Evolutionary conservation across 2,113 vertebrate species (phyloP), one percentile per base, ranked within the genome.

Genomic region (Corythoichthys intestinalis): DNA sequence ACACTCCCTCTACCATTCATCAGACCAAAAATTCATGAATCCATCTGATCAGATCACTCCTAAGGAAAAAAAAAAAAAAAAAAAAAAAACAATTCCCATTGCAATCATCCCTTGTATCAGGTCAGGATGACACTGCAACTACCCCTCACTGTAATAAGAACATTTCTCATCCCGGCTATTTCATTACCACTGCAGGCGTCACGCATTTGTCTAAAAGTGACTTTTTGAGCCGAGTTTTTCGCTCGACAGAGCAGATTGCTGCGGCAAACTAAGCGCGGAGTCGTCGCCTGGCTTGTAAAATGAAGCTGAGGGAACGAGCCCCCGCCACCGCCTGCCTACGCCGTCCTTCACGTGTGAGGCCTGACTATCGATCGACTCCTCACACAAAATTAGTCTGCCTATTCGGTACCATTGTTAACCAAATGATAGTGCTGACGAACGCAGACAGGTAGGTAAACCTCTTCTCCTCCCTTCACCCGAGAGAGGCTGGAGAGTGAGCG

Each of bases 401-500:
- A 47, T n/a, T 44, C 6, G 41, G 54, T 72, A 44, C 50, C 37
- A 39, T 84, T 72, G 83, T 90, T 81, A 77, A 75, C 71, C 73
- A 77, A 81, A 85, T 35, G 66, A 65, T 83, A 78, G 62, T 52
- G 69, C 78, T 70, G 72, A 73, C 73, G 78, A 82, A 76, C 65
- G 67, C 58, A 53, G 77, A 73, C 69, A 48, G 63, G 74, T 80
- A 78, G 73, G 68, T 63, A 72, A 28, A 44, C 10, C 57, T 76
- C 75, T 46, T 72, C 83, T 74, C 80, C 37, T 67, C 44, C 87
- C 89, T 85, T 82, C 46, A 14, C 17, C 79, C 67, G 71, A 77
- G 73, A 79, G 80, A 46, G 85, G 69, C 76, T 10, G 39, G 78
- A 79, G 79, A 85, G 80, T 74, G 53, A 78, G 74, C 71, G 63